Evolutionary conservation across 2,797 vertebrate species (phyloP).

Genomic region (Neosilurus mollespiculum): DNA sequence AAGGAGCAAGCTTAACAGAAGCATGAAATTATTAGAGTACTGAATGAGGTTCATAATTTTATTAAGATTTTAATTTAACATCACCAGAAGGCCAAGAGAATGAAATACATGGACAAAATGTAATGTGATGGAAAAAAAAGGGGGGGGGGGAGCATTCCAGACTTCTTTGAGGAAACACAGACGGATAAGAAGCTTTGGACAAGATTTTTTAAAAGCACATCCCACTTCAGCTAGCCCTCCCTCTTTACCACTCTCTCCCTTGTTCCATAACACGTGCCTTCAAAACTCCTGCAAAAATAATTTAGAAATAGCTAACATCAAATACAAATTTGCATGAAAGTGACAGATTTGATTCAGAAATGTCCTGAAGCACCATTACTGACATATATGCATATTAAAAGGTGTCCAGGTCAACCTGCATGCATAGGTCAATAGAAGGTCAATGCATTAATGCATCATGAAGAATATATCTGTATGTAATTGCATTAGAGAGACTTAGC

Average conservation of each 20-base stretch:
- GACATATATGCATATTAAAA: not conserved
- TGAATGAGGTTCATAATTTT: not conserved
- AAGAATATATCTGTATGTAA: slow-evolving; percentile 6
- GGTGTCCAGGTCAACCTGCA: not conserved
- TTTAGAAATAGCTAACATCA: not conserved
- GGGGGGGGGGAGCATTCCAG: slow-evolving; percentile 58
- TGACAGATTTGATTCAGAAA: not conserved
- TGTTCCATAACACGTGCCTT: not conserved
- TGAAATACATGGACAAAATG: slow-evolving; percentile 28
- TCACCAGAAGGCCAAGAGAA: not conserved
- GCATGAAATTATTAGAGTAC: not conserved
- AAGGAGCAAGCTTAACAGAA: not conserved
- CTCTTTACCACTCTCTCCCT: slow-evolving; percentile 5
- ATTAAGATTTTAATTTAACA: not conserved
- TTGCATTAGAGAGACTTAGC: not conserved
- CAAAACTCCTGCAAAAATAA: slow-evolving; percentile 1
- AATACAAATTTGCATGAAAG: not conserved
- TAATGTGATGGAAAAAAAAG: slow-evolving; percentile 32
- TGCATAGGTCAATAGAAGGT: not conserved
- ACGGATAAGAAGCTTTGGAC: slow-evolving; percentile 43
- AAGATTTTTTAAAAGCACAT: slow-evolving; percentile 49
- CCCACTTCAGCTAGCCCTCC: slow-evolving; percentile 30
- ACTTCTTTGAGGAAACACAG: slow-evolving; percentile 61
- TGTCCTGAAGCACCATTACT: not conserved
- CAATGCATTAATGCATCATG: not conserved